phyloP scores from a whole-genome alignment of 2,113 vertebrate genomes.

The Platichthys stellatus region DNA sequence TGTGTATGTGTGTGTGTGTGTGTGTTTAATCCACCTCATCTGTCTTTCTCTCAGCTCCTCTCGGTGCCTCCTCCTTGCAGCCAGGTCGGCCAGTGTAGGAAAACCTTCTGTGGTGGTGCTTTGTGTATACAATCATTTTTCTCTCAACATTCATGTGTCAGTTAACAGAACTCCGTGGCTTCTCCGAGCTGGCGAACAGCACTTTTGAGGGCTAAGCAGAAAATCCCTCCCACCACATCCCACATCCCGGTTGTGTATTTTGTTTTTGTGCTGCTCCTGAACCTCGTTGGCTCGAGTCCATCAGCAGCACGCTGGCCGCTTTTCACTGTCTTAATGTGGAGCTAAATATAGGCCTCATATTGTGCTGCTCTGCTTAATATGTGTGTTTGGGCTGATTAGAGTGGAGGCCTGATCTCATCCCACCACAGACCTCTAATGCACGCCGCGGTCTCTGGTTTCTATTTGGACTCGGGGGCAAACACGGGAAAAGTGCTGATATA shows the following conservation, averaged over 20 bases:
- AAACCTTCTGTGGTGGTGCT: conserved; percentile 13
- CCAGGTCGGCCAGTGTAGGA: conserved; percentile 19
- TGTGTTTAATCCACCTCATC: conserved; percentile 5
- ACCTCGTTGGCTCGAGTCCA: conserved; percentile 62
- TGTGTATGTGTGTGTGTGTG: too few species aligned
- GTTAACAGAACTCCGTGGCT: conserved; percentile 12
- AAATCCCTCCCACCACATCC: conserved; percentile 58
- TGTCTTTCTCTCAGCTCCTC: not conserved
- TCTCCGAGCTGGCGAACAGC: conserved; percentile 7
- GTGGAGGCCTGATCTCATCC: conserved; percentile 71
- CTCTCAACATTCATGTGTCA: not conserved
- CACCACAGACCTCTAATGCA: conserved; percentile 66
- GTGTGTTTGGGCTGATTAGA: conserved; percentile 70
- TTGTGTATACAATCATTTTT: conserved; percentile 17
- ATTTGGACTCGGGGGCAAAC: conserved; percentile 50
- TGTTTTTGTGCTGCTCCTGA: conserved; percentile 43
- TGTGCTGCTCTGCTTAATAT: conserved; percentile 66
- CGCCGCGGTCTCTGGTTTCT: conserved; percentile 63
- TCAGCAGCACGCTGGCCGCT: conserved; percentile 42
- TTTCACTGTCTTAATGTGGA: conserved; percentile 61
- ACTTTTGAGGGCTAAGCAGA: conserved; percentile 58
- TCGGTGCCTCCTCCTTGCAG: not conserved
- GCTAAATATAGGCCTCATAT: conserved; percentile 76
- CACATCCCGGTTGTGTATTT: conserved; percentile 9
- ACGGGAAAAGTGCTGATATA: conserved; percentile 70